Evolutionary conservation across 2,888 invertebrate species (phyloP).

Genomic region (Prionchulus punctatus): DNA sequence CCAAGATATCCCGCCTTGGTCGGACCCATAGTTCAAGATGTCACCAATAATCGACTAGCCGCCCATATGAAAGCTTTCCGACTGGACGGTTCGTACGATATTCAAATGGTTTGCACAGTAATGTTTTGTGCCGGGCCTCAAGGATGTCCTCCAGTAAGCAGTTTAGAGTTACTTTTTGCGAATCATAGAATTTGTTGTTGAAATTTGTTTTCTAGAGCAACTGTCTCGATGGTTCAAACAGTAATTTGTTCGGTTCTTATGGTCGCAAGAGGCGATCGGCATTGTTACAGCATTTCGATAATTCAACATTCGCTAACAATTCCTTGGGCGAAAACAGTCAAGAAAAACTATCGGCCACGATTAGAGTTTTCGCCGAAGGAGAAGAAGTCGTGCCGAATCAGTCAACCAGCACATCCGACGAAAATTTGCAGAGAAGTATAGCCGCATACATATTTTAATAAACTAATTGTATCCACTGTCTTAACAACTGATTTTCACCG

Average conservation of each 20-base stretch:
- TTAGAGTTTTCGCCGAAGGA: constrained; percentile 30
- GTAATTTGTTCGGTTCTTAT: constrained; percentile 30
- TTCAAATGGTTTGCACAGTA: constrained; percentile 29
- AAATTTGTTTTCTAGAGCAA: constrained; percentile 23
- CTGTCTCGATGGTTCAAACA: constrained; percentile 31
- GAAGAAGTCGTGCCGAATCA: constrained; percentile 17
- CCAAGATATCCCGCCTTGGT: constrained; percentile 31
- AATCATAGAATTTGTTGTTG: no score
- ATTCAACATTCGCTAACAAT: not conserved
- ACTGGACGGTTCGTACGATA: constrained; percentile 30
- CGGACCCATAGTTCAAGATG: constrained; percentile 31
- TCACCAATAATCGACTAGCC: constrained; percentile 29
- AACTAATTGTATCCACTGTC: no score
- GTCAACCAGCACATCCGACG: not conserved
- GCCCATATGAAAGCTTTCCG: constrained; percentile 31
- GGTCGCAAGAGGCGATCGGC: constrained; percentile 26
- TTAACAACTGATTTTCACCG: not conserved
- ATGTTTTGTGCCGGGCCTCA: constrained; percentile 33
- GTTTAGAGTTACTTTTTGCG: no score
- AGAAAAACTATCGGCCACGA: constrained; percentile 30
- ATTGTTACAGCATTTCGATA: not conserved
- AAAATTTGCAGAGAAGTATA: no score
- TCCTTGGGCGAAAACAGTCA: constrained; percentile 13
- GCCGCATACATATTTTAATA: no score
- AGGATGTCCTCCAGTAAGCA: constrained; percentile 28